These are phyloP conservation scores for Lagopus leucura DNA, from an alignment of 2,113 vertebrate genomes.

Conservation along the genomic window DNA sequence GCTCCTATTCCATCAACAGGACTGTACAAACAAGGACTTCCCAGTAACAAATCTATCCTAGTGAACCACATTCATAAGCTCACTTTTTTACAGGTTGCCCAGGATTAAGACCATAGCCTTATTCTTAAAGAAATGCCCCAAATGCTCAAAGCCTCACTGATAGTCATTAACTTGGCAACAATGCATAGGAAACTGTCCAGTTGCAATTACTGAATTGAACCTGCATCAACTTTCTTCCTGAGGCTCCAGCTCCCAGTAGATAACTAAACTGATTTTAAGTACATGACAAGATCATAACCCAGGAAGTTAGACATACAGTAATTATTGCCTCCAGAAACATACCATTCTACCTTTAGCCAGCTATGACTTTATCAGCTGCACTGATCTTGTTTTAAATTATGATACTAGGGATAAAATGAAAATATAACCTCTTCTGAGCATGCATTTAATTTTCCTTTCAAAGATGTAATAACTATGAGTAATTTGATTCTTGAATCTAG, in stretches of 20 bases:
- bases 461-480: accelerated
- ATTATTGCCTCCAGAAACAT: neutral
- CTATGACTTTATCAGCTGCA: neutral
- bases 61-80: neutral
- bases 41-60: neutral
- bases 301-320: neutral
- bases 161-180: neutral
- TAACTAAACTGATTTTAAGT: neutral
- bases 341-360: neutral
- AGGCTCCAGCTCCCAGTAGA: neutral
- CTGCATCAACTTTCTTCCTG: neutral
- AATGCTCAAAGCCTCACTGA: neutral
- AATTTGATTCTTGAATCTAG: neutral
- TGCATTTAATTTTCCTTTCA: neutral
- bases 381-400: neutral
- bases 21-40: neutral
- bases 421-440: neutral
- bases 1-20: neutral
- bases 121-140: neutral
- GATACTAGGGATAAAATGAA: neutral
- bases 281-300: neutral
- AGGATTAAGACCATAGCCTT: neutral
- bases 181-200: neutral
- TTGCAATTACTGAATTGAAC: neutral
- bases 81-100: neutral